phyloP scores from a whole-genome alignment of 2,888 invertebrate genomes.

The Pseudeuparius sepicola region DNA sequence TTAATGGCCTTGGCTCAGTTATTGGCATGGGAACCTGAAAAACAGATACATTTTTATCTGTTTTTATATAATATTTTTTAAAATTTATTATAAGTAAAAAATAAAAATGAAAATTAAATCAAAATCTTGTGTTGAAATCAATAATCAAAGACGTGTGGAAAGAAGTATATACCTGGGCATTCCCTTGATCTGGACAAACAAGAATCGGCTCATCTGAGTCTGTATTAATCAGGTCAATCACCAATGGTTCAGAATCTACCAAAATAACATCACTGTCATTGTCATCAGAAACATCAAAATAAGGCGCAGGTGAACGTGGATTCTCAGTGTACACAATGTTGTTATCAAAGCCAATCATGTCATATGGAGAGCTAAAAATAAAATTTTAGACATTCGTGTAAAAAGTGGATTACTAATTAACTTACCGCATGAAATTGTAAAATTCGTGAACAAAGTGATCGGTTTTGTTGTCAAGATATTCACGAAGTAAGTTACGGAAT shows the following conservation, averaged over 20 bases:
- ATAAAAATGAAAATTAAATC: too few relatives aligned
- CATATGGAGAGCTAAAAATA: conserved; percentile 55
- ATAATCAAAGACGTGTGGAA: too few relatives aligned
- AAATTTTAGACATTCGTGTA: too few relatives aligned
- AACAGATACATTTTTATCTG: background rate
- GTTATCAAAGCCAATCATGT: conserved; percentile 71
- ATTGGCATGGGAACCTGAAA: conserved; percentile 11
- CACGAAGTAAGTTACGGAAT: conserved; percentile 59
- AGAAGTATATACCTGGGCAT: too few relatives aligned
- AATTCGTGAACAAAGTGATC: conserved; percentile 87
- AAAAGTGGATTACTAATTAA: too few relatives aligned
- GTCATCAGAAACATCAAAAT: conserved; percentile 30
- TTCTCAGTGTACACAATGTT: conserved; percentile 51
- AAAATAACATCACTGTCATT: conserved; percentile 36
- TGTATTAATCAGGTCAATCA: conserved; percentile 29
- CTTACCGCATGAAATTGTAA: conserved; percentile 73
- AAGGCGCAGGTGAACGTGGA: conserved; percentile 20
- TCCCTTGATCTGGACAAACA: too few relatives aligned
- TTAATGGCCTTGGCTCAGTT: too few relatives aligned
- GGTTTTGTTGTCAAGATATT: conserved; percentile 61
- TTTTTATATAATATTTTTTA: too few relatives aligned
- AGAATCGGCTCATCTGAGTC: conserved; percentile 32
- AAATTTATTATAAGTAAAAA: too few relatives aligned
- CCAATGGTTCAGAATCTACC: conserved; percentile 30
- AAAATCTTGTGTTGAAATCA: too few relatives aligned